These are phyloP conservation scores for Pseudocheirus occidentalis DNA, from an alignment of 2,797 vertebrate genomes.

Conservation along the genomic window DNA sequence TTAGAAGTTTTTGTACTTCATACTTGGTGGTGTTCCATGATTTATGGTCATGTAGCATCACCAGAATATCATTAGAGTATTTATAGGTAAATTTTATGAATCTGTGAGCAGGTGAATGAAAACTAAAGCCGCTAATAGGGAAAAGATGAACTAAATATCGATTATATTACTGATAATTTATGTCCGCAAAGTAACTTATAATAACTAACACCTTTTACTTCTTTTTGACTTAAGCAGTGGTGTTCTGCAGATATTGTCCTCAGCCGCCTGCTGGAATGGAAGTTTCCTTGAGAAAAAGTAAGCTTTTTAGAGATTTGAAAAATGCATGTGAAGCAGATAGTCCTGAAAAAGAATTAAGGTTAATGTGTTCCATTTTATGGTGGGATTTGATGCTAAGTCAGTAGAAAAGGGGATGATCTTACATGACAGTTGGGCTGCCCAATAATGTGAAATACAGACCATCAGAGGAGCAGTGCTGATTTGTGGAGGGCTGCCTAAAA, in stretches of 20 bases:
- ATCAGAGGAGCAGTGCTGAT: conserved; percentile 2
- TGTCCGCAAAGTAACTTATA: conserved; percentile 5
- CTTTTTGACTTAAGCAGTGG: conserved; percentile 85
- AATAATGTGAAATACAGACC: background rate
- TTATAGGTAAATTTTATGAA: background rate
- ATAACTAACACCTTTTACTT: conserved; percentile 61
- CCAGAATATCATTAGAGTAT: background rate
- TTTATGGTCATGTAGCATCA: background rate
- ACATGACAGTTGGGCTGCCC: background rate
- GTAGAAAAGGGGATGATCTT: conserved; percentile 32
- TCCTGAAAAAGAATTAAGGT: conserved; percentile 27
- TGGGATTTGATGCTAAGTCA: conserved; percentile 42
- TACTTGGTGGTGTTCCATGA: background rate
- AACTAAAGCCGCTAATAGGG: background rate
- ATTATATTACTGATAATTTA: conserved; percentile 23
- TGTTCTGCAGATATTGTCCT: conserved; percentile 94
- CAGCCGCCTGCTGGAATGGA: conserved; percentile 97
- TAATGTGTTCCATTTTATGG: conserved; percentile 39
- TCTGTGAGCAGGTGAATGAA: background rate
- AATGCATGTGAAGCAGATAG: conserved; percentile 1
- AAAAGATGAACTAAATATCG: background rate
- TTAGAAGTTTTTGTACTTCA: background rate
- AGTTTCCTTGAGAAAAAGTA: conserved; percentile 98
- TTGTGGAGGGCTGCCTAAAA: conserved; percentile 17
- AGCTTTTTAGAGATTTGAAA: conserved; percentile 69